Evolutionary conservation across 1,140 invertebrate species (phyloP).

Genomic region (Nasonia longicornis): DNA sequence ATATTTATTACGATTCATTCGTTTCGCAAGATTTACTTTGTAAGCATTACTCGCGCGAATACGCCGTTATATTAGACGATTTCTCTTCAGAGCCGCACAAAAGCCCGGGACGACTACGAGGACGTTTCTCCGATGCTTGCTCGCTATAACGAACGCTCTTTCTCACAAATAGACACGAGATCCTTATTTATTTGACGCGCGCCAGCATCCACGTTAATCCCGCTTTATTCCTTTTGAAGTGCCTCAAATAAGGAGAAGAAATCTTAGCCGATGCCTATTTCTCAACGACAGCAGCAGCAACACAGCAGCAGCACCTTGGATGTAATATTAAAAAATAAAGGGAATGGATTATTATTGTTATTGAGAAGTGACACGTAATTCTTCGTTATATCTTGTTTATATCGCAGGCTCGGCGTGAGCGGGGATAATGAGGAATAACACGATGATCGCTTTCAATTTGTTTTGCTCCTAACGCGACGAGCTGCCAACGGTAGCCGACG

Average conservation of each 20-base stretch:
- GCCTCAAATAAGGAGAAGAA: background rate
- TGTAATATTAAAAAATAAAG: constrained; percentile 19
- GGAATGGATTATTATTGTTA: constrained; percentile 15
- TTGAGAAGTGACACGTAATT: background rate
- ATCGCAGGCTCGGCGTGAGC: background rate
- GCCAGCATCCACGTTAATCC: constrained; percentile 6
- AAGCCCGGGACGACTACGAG: background rate
- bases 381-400: background rate
- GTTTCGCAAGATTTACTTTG: background rate
- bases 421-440: background rate
- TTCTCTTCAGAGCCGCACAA: background rate
- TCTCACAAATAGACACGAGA: constrained; percentile 27
- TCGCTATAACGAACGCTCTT: constrained; percentile 1
- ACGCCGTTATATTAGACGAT: constrained; percentile 20
- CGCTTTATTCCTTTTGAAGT: constrained; percentile 30
- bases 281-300: background rate
- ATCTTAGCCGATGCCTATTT: background rate
- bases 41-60: background rate
- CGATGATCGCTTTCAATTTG: background rate
- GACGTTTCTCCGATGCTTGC: background rate
- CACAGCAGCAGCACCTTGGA: background rate
- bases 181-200: constrained; percentile 31
- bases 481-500: background rate
- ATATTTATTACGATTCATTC: background rate
- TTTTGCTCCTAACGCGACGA: background rate